Conservation (phyloP, 92 coral and sea anemone genomes). For the Desmophyllum pertusum region DNA sequence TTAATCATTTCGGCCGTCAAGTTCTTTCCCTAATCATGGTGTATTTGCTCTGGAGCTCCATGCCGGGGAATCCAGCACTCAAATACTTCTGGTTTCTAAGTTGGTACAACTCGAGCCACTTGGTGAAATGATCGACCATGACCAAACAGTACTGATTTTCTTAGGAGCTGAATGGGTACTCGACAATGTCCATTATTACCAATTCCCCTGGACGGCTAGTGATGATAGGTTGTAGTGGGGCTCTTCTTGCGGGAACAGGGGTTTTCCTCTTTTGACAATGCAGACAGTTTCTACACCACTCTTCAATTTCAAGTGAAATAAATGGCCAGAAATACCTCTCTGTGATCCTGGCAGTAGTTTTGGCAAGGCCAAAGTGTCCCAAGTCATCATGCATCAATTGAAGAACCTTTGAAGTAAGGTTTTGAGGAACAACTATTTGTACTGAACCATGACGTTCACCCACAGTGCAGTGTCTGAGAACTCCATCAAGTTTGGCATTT, state of each 20-base stretch:
- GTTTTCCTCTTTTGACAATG: slow-evolving; percentile 5
- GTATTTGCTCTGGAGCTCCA: too few relatives aligned
- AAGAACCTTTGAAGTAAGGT: slow-evolving; percentile 42
- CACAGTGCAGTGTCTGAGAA: slow-evolving; percentile 37
- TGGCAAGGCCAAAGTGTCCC: slow-evolving; percentile 50
- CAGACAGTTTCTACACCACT: slow-evolving; percentile 17
- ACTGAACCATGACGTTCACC: too few relatives aligned
- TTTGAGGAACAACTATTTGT: slow-evolving; percentile 49
- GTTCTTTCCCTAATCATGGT: too few relatives aligned
- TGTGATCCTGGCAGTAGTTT: slow-evolving; percentile 16
- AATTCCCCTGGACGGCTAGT: slow-evolving; percentile 46
- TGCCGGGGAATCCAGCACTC: too few relatives aligned
- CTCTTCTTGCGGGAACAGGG: slow-evolving; percentile 44
- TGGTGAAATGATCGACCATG: slow-evolving; percentile 44
- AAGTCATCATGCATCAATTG: slow-evolving; percentile 58
- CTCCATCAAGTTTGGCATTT: slow-evolving; percentile 44
- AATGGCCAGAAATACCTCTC: slow-evolving; percentile 8
- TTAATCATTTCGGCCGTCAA: too few relatives aligned
- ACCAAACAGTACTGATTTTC: slow-evolving; percentile 30
- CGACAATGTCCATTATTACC: slow-evolving; percentile 51
- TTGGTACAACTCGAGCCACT: too few relatives aligned
- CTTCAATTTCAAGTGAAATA: slow-evolving; percentile 25
- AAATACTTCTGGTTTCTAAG: too few relatives aligned
- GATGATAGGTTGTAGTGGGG: slow-evolving; percentile 59
- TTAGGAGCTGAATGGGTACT: slow-evolving; percentile 23